A percentile compares a stretch with the other conserved stretches of the same genome.
Conservation (phyloP, 1,140 invertebrate species). For the Musca vetustissima region DNA sequence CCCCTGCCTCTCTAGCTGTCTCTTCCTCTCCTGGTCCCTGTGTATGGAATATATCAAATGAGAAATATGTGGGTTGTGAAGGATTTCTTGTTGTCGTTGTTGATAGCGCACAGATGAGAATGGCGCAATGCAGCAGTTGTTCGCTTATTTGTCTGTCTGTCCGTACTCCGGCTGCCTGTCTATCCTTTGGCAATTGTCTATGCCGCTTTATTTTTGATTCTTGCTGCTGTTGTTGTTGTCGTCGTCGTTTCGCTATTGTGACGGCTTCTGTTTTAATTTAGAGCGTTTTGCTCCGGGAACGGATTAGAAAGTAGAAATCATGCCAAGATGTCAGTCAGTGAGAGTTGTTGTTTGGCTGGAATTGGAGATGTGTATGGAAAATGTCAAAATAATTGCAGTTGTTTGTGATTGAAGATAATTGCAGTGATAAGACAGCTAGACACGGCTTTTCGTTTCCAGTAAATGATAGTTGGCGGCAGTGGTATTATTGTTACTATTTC, state of each 20-base stretch:
- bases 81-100: background rate
- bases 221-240: background rate
- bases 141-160: no score
- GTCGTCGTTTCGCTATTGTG: background rate
- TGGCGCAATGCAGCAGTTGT: conserved; percentile 19
- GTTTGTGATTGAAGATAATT: conserved; percentile 24
- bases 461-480: no score
- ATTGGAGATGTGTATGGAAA: background rate
- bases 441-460: no score
- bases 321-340: conserved; percentile 19
- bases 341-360: no score
- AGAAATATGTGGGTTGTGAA: conserved; percentile 20
- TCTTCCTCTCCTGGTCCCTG: background rate
- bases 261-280: background rate
- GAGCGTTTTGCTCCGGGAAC: background rate
- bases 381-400: conserved; percentile 24
- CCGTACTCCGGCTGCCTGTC: no score
- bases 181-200: conserved; percentile 15
- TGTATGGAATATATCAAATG: background rate
- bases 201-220: conserved; percentile 1
- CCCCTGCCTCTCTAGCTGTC: no score
- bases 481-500: no score
- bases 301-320: conserved; percentile 6
- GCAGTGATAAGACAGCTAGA: conserved; percentile 3
- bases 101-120: background rate